A percentile compares a stretch with the other conserved stretches of the same genome.
Evolutionary conservation across 2,888 invertebrate genomes (phyloP).

Genomic region (Cyclophora albipunctata): DNA sequence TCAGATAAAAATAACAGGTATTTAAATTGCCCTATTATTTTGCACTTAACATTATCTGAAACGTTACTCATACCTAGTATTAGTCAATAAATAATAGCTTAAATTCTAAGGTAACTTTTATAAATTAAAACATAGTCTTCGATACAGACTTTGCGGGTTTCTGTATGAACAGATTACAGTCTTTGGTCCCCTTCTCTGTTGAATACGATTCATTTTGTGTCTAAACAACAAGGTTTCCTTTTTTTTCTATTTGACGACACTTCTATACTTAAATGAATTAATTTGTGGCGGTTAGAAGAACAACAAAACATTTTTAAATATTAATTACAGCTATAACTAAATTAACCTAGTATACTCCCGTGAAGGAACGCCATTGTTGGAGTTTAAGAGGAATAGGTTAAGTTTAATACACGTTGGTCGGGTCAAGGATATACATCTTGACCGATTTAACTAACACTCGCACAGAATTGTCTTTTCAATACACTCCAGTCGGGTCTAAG

Average conservation of each 20-base stretch:
- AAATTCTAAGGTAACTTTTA: constrained; percentile 67
- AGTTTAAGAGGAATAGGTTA: constrained; percentile 6
- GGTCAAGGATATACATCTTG: constrained; percentile 39
- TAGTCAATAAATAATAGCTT: constrained; percentile 70
- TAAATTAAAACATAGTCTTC: constrained; percentile 57
- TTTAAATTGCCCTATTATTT: no score
- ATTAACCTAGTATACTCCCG: constrained; percentile 45
- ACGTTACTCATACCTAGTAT: constrained; percentile 26
- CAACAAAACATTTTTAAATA: constrained; percentile 34
- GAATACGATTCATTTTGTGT: constrained; percentile 33
- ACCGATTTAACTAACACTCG: constrained; percentile 26
- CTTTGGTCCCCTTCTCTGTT: constrained; percentile 68
- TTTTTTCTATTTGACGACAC: constrained; percentile 61
- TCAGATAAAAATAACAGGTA: no score
- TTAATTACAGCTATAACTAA: constrained; percentile 9
- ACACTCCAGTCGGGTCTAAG: constrained; percentile 46
- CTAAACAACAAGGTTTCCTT: constrained; percentile 38
- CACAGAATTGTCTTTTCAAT: constrained; percentile 19
- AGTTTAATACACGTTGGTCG: constrained; percentile 48
- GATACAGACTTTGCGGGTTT: constrained; percentile 30
- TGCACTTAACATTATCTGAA: no score
- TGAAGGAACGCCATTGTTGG: constrained; percentile 50
- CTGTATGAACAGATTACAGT: constrained; percentile 45
- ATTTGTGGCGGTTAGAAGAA: constrained; percentile 50
- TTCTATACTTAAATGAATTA: constrained; percentile 58